Evolutionary conservation across 2,113 vertebrate genomes (phyloP), one percentile per base, ranked within the genome.

Genomic region (Gadus chalcogrammus): DNA sequence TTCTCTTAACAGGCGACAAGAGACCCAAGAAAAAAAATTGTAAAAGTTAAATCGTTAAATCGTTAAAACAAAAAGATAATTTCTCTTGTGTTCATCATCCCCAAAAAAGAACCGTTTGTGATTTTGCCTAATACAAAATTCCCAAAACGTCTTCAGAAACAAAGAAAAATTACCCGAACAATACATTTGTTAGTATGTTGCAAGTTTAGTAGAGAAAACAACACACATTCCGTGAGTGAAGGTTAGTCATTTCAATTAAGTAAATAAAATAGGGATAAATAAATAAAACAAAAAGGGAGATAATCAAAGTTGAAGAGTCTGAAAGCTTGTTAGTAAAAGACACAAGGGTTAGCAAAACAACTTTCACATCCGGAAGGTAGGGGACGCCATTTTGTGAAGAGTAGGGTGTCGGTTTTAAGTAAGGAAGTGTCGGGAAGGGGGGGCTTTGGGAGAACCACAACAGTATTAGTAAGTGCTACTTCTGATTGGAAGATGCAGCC

Each of bases 181-280:
- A 82, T 87, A 88, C 84, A 89, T 82, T 89, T 88, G 91, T 92
- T 92, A 91, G 90, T 93, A 89, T 88, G 88, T 90, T 81, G 81
- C 81, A 89, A 84, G 89, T 91, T 91, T 91, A 89, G 78, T 87
- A 74, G 75, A 89, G 77, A 91, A 90, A 92, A 89, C 86, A 91
- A 91, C 86, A 88, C 65, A 93, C 94, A 95, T 95, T 95, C 94
- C 91, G 91, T 92, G 88, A 89, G 90, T 95, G 94, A 92, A 92
- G 93, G 94, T 96, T 95, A 95, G 94, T 95, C 77, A 75, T 48
- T 68, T 0, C 18, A 56, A 15, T 52, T 20, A 71, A 71, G 64
- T 6, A 5, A 38, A 20, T 3, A 22, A 75, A 76, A 35, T 1
- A 22, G 65, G 65, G 22, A 64, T 18, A 71, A 56, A 58, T 35